Evolutionary conservation across 2,888 invertebrate genomes (phyloP), one percentile per base, ranked within the genome.

Genomic region (Platycnemis pennipes): DNA sequence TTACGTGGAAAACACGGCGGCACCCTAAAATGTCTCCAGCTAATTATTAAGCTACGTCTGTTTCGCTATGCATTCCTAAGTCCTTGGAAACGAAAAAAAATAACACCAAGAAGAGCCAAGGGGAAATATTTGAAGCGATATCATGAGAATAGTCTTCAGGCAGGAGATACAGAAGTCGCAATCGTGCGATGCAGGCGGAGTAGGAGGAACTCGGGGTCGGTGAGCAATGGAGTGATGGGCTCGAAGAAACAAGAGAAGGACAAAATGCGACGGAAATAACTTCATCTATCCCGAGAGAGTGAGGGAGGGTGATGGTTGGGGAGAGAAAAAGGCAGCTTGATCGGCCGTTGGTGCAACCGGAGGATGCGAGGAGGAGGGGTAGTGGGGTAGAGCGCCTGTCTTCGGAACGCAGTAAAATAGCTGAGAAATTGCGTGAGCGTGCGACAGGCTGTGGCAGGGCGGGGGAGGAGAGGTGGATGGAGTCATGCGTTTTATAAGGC

Each of bases 341-440:
- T 56, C 53, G 44, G n/a, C 22, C 42, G 42, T 42, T 53, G 89
- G 56, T 89, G 63, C 63, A 91, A 91, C 91, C 63, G 44, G 63
- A 42, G 63, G 44, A 91, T 31, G n/a, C 8, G 44, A 44, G 53
- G 19, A 53, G 1, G 63, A 22, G 56, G 56, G 22, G 56, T 13
- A 22, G 22, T n/a, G 63, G 19, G 26, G 63, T 53, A 16, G 91
- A n/a, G 63, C 89, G 56, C 26, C 42, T 69, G 91, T 91, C 91
- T 91, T 91, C 91, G 63, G 91, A 63, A 56, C 63, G 91, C 63
- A 91, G 91, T 91, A 91, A 91, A 91, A 91, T 91, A 56, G 91
- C 91, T n/a, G 91, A 91, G 91, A 91, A 89, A 91, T 69, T 91
- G 91, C 91, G 44, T 63, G 42, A n/a, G 91, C 42, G 91, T 63